These are phyloP conservation scores for Catalaphyllia jardinei DNA, from an alignment of 64 coral and sea anemone species.

Conservation along the genomic window DNA sequence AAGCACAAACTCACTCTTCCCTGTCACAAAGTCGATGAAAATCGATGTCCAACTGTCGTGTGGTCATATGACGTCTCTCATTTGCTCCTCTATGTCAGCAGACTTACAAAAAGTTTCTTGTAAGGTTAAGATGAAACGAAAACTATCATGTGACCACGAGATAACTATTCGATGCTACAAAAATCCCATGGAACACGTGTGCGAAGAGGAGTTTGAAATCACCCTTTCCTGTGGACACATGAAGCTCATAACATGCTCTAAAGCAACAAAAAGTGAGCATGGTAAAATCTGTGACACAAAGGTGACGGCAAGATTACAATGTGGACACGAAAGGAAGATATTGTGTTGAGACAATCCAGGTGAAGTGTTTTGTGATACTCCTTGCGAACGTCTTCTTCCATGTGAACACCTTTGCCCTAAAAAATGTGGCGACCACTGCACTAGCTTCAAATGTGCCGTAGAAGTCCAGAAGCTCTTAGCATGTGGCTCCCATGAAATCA, in stretches of 20 bases:
- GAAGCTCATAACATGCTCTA: not conserved
- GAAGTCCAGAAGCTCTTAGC: not conserved
- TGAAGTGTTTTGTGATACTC: constrained; percentile 6
- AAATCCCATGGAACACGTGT: not conserved
- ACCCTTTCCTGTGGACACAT: constrained; percentile 4
- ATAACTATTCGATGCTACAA: constrained; percentile 10
- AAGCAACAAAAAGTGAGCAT: no score
- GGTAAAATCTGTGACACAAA: not conserved
- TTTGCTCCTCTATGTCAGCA: constrained; percentile 7
- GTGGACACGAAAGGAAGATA: constrained; percentile 30
- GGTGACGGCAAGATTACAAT: constrained; percentile 1
- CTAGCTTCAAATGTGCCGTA: not conserved
- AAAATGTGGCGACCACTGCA: constrained; percentile 9
- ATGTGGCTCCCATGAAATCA: constrained; percentile 11
- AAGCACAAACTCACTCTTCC: not conserved
- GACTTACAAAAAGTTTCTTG: not conserved
- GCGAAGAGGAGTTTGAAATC: not conserved
- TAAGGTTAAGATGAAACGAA: constrained; percentile 4
- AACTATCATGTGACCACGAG: constrained; percentile 16
- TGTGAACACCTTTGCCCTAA: constrained; percentile 38
- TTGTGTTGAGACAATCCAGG: not conserved
- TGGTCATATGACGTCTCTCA: constrained; percentile 39
- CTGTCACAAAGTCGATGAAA: not conserved
- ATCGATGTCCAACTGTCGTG: constrained; percentile 31
- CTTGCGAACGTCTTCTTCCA: constrained; percentile 8